Conservation (phyloP, 2,797 vertebrate genomes). For the Oreortyx pictus region DNA sequence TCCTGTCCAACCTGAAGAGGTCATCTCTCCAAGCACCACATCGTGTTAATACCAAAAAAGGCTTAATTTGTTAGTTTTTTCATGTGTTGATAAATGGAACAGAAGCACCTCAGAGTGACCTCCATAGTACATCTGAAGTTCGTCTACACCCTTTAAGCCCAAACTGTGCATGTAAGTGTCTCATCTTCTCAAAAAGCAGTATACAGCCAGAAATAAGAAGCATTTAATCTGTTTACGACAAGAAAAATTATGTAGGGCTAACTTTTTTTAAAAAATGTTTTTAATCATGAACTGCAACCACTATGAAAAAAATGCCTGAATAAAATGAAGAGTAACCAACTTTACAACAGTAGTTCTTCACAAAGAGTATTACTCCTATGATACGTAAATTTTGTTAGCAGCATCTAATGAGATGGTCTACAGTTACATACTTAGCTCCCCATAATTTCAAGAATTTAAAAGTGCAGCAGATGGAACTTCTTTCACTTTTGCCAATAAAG, state of each 20-base stretch:
- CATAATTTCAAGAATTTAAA: not conserved
- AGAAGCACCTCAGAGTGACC: not conserved
- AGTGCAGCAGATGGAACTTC: not conserved
- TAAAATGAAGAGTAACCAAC: not conserved
- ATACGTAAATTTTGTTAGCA: not conserved
- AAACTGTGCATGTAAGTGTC: not conserved
- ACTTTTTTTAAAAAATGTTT: not conserved
- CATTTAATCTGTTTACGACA: not conserved
- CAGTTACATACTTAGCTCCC: not conserved
- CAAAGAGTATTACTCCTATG: not conserved
- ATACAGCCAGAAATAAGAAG: not conserved
- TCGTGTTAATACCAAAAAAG: not conserved
- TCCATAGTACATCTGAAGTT: not conserved
- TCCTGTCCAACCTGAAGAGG: not conserved
- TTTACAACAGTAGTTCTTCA: not conserved
- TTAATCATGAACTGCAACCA: not conserved
- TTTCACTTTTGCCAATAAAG: not conserved
- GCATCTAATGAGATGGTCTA: not conserved
- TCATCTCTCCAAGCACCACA: not conserved
- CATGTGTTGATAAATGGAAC: not conserved
- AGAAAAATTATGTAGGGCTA: not conserved
- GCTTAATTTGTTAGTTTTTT: not conserved
- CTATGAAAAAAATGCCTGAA: not conserved
- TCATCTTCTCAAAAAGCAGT: not conserved
- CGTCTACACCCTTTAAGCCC: not conserved